Evolutionary conservation across 2,888 invertebrate species (phyloP), one percentile per base, ranked within the genome.

Genomic region (Lampropteryx suffumata): DNA sequence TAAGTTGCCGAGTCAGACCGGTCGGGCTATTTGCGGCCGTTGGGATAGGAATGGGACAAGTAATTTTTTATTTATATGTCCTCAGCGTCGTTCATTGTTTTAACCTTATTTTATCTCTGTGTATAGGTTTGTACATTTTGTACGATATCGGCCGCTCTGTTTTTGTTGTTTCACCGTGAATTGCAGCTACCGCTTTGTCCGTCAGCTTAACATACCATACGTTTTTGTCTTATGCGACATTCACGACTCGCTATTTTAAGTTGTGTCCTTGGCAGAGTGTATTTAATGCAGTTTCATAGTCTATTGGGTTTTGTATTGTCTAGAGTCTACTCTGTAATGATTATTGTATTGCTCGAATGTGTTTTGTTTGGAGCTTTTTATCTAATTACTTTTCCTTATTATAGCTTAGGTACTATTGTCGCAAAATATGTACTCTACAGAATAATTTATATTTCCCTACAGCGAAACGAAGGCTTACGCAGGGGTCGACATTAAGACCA

Each of bases 11-110:
- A 42, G 42, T 24, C 7, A 7, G 24, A 24, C 40, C 47, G 33
- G 55, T 56, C 39, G 40, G 9, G 49, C 60, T 58, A 56, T 60
- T 58, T 54, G 49, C 50, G 46, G 41, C 30, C 53, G 47, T 50
- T 54, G 45, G 24, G 24, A 24, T 17, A 2, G 24, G 41, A 32
- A 44, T 32, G 45, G 48, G 32, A 36, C 49, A 14, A 30, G n/a
- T 28, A 7, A 11, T 32, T 50, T 57, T 55, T 54, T 57, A 49
- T 57, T 57, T 46, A 29, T 33, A 39, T 26, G 30, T 50, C 48
- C 46, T 30, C 36, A 34, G 27, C 44, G 8, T 24, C 14, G 13
- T 52, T 32, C 34, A 47, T 43, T 56, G 36, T 47, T 48, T 47
- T 45, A 29, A 46, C 39, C 42, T 50, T 50, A 32, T 33, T 44